Base-by-base conservation (phyloP, 2,113 vertebrate species). In the Laterallus jamaicensis region DNA sequence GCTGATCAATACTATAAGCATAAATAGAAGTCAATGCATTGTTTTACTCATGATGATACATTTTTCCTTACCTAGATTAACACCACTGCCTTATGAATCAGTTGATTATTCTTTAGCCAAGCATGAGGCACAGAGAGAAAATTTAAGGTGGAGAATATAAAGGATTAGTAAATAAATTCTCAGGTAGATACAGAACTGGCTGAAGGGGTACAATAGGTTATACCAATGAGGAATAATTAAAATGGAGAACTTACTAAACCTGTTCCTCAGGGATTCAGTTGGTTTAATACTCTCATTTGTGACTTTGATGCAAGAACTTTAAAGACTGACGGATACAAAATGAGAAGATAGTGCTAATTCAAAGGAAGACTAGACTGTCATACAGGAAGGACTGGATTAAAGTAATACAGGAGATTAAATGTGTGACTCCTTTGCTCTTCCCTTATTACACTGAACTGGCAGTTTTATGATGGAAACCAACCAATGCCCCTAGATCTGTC, bases 381-480 rank as follows among this genome's bases (percentile, higher is more conserved):
- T 59, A 84, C 90, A 95, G 81, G 93, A 95, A 95, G 84, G 91
- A 96, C 93, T 84, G 78, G 81, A 89, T 91, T 75, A 91, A 37
- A 75, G 69, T 12, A 89, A 92, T 40, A 84, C 12, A 92, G 47
- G 40, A 92, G 68, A 89, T 78, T 26, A 66, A 66, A 50, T 29
- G n/a, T 26, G 60, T 58, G 71, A 91, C 84, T 58, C 15, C 7
- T 75, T 39, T 67, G 44, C 77, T 82, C 50, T 86, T 87, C 77
- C 44, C 55, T 26, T n/a, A 35, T 32, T 32, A 50, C 28, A 50
- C n/a, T 39, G 68, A 79, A 16, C 58, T 60, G 50, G 32, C 22
- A 76, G 39, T 11, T 92, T 59, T 62, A 4, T 26, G 32, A 24
- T 2, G 1, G 63, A 82, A 52, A 42, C 35, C 24, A 49, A 88